Conservation (phyloP, 2,797 vertebrate species). For the Diglossa cyanea region DNA sequence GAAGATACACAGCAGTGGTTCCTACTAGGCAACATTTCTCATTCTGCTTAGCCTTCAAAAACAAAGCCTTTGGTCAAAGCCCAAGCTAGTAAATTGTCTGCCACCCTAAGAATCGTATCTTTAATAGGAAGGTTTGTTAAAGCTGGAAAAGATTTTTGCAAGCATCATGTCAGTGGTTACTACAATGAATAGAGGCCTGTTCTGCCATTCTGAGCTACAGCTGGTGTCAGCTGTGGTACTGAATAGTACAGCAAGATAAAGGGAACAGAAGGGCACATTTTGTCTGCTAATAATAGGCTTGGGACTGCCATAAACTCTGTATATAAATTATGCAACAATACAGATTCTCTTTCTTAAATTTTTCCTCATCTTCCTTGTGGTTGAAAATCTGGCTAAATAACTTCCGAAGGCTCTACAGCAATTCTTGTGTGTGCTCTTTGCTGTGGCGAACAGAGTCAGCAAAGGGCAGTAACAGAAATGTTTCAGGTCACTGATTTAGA, state of each 20-base stretch:
- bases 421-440: neutral
- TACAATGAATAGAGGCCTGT: neutral
- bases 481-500: neutral
- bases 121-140: neutral
- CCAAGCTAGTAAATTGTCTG: neutral
- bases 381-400: neutral
- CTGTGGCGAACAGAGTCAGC: neutral
- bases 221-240: slow-evolving; percentile 2
- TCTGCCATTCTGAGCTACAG: neutral
- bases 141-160: neutral
- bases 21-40: neutral
- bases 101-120: neutral
- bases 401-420: neutral
- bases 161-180: neutral
- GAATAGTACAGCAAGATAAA: slow-evolving; percentile 5
- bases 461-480: neutral
- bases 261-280: slow-evolving; percentile 1
- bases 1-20: neutral
- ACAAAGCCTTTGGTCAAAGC: neutral
- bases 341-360: neutral
- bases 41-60: neutral
- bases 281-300: slow-evolving; percentile 24
- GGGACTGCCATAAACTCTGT: neutral
- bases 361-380: neutral
- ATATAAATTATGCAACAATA: neutral